phyloP scores from a whole-genome alignment of 1,140 invertebrate genomes.

The Bicyclus anynana region DNA sequence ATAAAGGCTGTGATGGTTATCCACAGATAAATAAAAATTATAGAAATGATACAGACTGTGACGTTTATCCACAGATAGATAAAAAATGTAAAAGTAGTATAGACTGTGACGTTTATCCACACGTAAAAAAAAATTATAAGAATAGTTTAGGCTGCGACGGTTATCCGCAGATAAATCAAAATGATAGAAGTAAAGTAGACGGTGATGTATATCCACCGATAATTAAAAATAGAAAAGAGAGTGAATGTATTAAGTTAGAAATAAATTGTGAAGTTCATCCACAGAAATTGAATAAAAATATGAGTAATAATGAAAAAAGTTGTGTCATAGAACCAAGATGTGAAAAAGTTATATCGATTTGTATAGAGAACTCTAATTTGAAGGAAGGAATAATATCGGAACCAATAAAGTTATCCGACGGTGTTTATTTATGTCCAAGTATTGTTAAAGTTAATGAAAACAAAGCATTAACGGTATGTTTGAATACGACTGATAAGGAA shows the following conservation, averaged over 20 bases:
- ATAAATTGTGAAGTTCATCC: background rate
- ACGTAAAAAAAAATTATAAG: too few species aligned
- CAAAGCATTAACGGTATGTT: constrained; percentile 13
- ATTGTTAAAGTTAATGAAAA: constrained; percentile 8
- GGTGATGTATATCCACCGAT: background rate
- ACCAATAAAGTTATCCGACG: constrained; percentile 14
- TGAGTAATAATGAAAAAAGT: background rate
- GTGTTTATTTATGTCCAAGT: constrained; percentile 21
- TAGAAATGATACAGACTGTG: too few species aligned
- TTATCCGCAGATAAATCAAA: too few species aligned
- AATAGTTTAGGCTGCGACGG: too few species aligned
- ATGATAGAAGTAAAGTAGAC: background rate
- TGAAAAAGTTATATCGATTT: constrained; percentile 14
- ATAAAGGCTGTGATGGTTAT: too few species aligned
- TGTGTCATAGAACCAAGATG: constrained; percentile 14
- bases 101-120: too few species aligned
- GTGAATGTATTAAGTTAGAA: background rate
- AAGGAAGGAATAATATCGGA: constrained; percentile 16
- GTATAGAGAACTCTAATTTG: constrained; percentile 14
- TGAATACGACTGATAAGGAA: constrained; percentile 12
- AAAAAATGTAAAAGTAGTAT: too few species aligned
- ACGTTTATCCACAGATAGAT: too few species aligned
- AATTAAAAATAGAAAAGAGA: background rate
- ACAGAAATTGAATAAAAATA: background rate
- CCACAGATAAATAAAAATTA: too few species aligned